phyloP scores from a whole-genome alignment of 2,113 vertebrate genomes.

The Macquaria australasica region DNA sequence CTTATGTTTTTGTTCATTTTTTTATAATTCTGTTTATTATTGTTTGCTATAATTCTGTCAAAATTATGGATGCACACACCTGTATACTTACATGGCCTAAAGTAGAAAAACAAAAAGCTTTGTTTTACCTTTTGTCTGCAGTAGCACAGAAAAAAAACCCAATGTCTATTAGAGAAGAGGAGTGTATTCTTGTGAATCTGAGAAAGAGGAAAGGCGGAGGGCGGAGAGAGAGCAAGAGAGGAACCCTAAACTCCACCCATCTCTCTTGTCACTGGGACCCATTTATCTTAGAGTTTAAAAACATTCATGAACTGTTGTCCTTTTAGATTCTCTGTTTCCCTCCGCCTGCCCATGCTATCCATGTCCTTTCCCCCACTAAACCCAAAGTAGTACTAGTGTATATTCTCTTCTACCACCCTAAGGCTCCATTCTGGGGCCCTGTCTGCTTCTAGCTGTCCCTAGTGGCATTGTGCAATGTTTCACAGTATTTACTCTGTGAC shows the following conservation, averaged over 20 bases:
- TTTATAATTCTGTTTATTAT: conserved; percentile 53
- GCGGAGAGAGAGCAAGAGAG: conserved; percentile 4
- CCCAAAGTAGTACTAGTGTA: conserved; percentile 59
- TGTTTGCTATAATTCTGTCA: conserved; percentile 78
- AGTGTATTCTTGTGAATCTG: conserved; percentile 38
- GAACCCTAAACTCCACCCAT: conserved; percentile 7
- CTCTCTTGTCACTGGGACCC: conserved; percentile 20
- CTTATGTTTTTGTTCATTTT: conserved; percentile 73
- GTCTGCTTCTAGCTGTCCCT: conserved; percentile 70
- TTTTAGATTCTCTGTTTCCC: conserved; percentile 13
- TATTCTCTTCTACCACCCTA: conserved; percentile 31
- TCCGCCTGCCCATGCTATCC: conserved; percentile 16
- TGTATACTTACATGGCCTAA: conserved; percentile 85
- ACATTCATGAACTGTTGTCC: conserved; percentile 19
- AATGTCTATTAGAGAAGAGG: conserved; percentile 35
- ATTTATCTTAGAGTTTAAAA: conserved; percentile 32
- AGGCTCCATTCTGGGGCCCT: conserved; percentile 42
- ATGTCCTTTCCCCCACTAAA: conserved; percentile 39
- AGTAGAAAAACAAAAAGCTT: conserved; percentile 67
- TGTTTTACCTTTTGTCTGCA: conserved; percentile 75
- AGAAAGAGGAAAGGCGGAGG: conserved; percentile 20
- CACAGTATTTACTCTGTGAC: conserved; percentile 78
- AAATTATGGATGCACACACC: conserved; percentile 84
- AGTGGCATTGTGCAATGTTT: conserved; percentile 80
- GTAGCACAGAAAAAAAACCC: conserved; percentile 71